These are phyloP conservation scores for Anorthoa munda DNA, from an alignment of 2,888 invertebrate genomes.

Conservation along the genomic window DNA sequence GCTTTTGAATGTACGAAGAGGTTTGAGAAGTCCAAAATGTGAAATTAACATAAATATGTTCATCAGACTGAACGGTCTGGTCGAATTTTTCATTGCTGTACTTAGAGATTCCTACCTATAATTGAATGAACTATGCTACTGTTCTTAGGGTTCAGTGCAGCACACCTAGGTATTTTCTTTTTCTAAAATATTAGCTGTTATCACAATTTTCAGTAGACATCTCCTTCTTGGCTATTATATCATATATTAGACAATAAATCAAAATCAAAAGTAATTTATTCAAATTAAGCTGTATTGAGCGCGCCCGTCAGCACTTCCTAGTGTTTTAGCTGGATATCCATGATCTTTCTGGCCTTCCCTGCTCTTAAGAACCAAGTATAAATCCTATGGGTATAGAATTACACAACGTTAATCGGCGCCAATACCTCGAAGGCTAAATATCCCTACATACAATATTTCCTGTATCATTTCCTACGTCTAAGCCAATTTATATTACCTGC, in stretches of 20 bases:
- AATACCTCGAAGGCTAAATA: slow-evolving; percentile 29
- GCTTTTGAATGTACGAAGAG: background rate
- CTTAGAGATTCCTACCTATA: background rate
- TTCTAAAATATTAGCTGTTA: too few species aligned
- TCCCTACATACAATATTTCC: slow-evolving; percentile 18
- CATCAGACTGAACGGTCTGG: too few species aligned
- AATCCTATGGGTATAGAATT: slow-evolving; percentile 15
- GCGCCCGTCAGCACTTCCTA: too few species aligned
- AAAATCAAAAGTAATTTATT: too few species aligned
- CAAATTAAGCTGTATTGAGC: too few species aligned
- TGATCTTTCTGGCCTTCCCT: background rate
- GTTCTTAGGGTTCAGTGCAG: background rate
- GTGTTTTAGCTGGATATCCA: too few species aligned
- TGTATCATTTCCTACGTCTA: slow-evolving; percentile 39
- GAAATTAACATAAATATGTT: background rate
- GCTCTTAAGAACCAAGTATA: background rate
- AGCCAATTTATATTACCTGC: slow-evolving; percentile 34
- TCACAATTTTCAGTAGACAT: background rate
- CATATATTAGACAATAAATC: too few species aligned
- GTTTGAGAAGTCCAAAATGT: background rate
- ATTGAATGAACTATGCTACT: background rate
- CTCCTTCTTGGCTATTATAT: too few species aligned
- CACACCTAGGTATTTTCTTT: background rate
- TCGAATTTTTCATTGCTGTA: background rate
- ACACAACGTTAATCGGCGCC: slow-evolving; percentile 6